Percentiles rank a stretch among this genome's conserved stretches.
Evolutionary conservation across 2,888 invertebrate species (phyloP).

Genomic region (Keiferia lycopersicella): DNA sequence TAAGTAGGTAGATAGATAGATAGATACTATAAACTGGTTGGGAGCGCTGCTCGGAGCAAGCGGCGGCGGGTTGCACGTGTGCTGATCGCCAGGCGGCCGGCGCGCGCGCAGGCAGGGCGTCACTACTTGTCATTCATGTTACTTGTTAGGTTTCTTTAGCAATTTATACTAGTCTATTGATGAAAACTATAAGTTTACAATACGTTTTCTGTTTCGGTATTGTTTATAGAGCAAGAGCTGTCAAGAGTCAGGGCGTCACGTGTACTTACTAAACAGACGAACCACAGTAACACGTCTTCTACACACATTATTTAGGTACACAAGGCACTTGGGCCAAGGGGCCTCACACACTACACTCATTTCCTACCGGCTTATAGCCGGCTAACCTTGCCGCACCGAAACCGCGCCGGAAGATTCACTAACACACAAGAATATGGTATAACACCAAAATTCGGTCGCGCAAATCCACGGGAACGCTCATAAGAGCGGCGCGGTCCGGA

Average conservation of each 20-base stretch:
- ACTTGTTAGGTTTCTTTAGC: conserved; percentile 52
- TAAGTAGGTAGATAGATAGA: neutral
- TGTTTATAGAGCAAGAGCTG: conserved; percentile 36
- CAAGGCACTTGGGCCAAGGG: conserved; percentile 73
- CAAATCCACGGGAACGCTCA: conserved; percentile 81
- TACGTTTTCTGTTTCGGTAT: neutral
- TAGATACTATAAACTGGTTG: conserved; percentile 33
- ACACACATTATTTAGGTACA: conserved; percentile 65
- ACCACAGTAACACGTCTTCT: conserved; percentile 75
- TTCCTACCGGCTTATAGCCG: conserved; percentile 48
- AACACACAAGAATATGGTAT: conserved; percentile 71
- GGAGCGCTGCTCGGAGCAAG: conserved; percentile 51
- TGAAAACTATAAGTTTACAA: neutral
- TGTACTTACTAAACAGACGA: conserved; percentile 76
- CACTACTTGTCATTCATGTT: conserved; percentile 67
- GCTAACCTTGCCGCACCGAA: conserved; percentile 63
- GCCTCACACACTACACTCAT: conserved; percentile 75
- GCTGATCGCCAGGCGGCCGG: conserved; percentile 60
- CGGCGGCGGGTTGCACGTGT: conserved; percentile 59
- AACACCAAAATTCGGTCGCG: conserved; percentile 78
- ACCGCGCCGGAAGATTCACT: conserved; percentile 74
- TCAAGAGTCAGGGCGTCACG: conserved; percentile 50
- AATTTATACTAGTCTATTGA: conserved; percentile 50
- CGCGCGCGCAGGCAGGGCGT: conserved; percentile 54
- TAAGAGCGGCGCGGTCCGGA: conserved; percentile 84